Evolutionary conservation across 1,140 invertebrate species (phyloP).

Genomic region (Maniola jurtina): DNA sequence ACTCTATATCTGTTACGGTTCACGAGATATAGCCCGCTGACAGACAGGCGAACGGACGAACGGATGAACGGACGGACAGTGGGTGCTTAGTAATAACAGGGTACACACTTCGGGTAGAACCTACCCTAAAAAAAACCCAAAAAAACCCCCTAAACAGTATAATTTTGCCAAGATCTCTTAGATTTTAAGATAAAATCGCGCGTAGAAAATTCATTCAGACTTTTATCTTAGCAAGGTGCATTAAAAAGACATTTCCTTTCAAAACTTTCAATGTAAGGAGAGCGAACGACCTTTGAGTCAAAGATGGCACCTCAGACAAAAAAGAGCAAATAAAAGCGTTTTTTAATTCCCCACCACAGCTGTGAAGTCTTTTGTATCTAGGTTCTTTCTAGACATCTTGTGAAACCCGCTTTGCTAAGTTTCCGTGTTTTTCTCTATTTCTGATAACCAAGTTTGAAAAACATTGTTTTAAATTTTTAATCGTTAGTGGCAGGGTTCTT

Average conservation of each 20-base stretch:
- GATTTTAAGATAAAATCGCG: slow-evolving; percentile 19
- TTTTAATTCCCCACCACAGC: slow-evolving; percentile 24
- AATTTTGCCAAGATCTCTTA: neutral
- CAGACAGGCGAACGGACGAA: no score
- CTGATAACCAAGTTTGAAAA: no score
- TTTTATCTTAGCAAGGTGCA: slow-evolving; percentile 24
- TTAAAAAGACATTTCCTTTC: slow-evolving; percentile 22
- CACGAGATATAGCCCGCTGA: no score
- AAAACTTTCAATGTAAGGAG: slow-evolving; percentile 26
- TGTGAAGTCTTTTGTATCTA: slow-evolving; percentile 12
- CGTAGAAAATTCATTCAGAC: slow-evolving; percentile 17
- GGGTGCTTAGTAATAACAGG: no score
- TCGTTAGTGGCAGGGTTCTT: no score
- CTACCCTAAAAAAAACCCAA: no score
- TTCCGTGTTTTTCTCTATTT: neutral
- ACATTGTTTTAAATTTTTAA: no score
- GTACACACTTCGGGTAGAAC: no score
- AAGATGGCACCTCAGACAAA: slow-evolving; percentile 23
- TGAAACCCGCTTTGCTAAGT: neutral
- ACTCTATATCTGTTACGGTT: no score
- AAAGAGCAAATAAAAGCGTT: slow-evolving; percentile 27
- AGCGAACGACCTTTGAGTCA: slow-evolving; percentile 21
- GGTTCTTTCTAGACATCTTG: neutral
- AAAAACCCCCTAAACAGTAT: no score
- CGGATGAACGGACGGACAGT: no score